A percentile compares a stretch with the other conserved stretches of the same genome.
Evolutionary conservation across 2,888 invertebrate species (phyloP).

Genomic region (Clitarchus hookeri): DNA sequence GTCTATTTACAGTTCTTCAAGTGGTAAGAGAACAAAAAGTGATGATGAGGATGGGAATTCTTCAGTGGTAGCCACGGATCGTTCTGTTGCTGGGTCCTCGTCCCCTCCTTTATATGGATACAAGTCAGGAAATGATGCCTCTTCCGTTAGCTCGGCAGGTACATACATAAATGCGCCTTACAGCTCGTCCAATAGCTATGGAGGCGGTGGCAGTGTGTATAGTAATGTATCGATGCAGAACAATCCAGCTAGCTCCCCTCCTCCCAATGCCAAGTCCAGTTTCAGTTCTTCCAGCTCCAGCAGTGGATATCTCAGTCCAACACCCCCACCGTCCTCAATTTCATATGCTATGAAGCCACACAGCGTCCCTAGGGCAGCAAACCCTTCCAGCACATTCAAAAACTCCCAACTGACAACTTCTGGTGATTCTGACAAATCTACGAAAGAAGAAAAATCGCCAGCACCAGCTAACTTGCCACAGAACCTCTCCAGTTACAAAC

Average conservation of each 20-base stretch:
- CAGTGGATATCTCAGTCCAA: constrained; percentile 74
- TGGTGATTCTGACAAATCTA: constrained; percentile 45
- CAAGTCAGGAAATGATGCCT: constrained; percentile 35
- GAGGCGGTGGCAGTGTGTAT: constrained; percentile 44
- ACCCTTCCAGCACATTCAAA: constrained; percentile 37
- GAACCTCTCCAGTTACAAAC: constrained; percentile 45
- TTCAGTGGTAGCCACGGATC: constrained; percentile 33
- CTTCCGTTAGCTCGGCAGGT: constrained; percentile 53
- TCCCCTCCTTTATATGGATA: constrained; percentile 29
- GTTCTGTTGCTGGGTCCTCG: constrained; percentile 31
- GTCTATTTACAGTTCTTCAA: constrained; percentile 81
- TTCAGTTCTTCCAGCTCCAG: constrained; percentile 65
- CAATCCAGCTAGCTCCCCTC: constrained; percentile 54
- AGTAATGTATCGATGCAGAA: constrained; percentile 45
- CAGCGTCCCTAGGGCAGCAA: constrained; percentile 31
- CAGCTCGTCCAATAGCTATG: constrained; percentile 43
- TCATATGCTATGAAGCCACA: not conserved
- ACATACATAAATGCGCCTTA: constrained; percentile 57
- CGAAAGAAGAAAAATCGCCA: constrained; percentile 30
- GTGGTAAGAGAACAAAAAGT: constrained; percentile 65
- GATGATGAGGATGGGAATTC: constrained; percentile 49
- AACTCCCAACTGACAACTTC: constrained; percentile 34
- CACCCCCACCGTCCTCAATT: constrained; percentile 53
- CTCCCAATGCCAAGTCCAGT: constrained; percentile 59
- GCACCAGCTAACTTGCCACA: constrained; percentile 46